phyloP scores from a whole-genome alignment of 2,888 invertebrate species.

The Vannuccia rotundouncinata region DNA sequence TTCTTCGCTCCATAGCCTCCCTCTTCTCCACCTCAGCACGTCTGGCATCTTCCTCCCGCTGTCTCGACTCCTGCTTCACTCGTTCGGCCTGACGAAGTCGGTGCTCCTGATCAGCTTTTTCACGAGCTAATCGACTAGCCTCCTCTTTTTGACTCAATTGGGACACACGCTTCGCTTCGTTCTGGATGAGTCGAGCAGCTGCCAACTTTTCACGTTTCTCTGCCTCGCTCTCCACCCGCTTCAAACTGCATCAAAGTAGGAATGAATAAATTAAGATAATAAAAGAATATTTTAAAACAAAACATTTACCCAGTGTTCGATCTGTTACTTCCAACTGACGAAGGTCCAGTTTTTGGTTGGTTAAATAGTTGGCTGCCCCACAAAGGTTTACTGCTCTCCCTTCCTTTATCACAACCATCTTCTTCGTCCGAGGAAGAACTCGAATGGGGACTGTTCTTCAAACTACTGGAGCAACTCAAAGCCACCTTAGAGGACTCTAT shows the following conservation, averaged over 20 bases:
- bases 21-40: not conserved
- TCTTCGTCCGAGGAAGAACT: not conserved
- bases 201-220: not conserved
- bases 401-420: not conserved
- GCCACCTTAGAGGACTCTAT: too few species aligned
- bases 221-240: not conserved
- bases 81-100: not conserved
- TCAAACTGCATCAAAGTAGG: too few species aligned
- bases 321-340: too few species aligned
- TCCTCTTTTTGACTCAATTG: not conserved
- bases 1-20: not conserved
- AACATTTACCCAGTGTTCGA: too few species aligned
- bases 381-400: not conserved
- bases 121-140: not conserved
- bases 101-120: not conserved
- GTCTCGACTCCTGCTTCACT: not conserved
- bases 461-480: too few species aligned
- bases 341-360: too few species aligned
- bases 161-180: not conserved
- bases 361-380: not conserved
- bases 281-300: too few species aligned
- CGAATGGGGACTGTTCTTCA: not conserved
- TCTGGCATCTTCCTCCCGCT: not conserved
- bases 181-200: not conserved
- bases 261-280: too few species aligned